Evolutionary conservation across 2,888 invertebrate genomes (phyloP).

Genomic region (Stomorhina lunata): DNA sequence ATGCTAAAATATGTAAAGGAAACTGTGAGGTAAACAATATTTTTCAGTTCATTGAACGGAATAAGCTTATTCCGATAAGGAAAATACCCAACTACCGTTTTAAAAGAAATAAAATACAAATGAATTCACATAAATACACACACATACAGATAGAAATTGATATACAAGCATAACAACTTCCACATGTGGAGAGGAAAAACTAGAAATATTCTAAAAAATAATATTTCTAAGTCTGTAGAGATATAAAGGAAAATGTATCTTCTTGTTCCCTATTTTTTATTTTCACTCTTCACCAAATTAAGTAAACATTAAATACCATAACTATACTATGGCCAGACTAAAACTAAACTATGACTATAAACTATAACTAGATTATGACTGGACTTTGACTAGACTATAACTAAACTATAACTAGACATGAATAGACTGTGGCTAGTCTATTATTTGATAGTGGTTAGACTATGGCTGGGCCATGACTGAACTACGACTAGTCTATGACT

Average conservation of each 20-base stretch:
- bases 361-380: too few species aligned
- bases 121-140: slow-evolving; percentile 18
- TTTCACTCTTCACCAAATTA: neutral
- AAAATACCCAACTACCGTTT: slow-evolving; percentile 58
- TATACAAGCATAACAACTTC: too few species aligned
- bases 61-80: slow-evolving; percentile 78
- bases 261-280: neutral
- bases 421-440: too few species aligned
- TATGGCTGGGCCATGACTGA: too few species aligned
- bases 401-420: too few species aligned
- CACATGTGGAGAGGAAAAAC: neutral
- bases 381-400: too few species aligned
- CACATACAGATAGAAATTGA: too few species aligned
- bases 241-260: neutral
- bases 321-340: too few species aligned
- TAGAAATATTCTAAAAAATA: neutral
- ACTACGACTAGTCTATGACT: too few species aligned
- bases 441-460: too few species aligned
- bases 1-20: slow-evolving; percentile 66
- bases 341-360: too few species aligned
- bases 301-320: too few species aligned
- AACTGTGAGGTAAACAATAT: slow-evolving; percentile 77
- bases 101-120: slow-evolving; percentile 52
- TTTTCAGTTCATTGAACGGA: slow-evolving; percentile 78
- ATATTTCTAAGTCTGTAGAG: neutral